A percentile compares a stretch with the other conserved stretches of the same genome.
Evolutionary conservation across 2,888 invertebrate genomes (phyloP).

Genomic region (Pammene fasciana): DNA sequence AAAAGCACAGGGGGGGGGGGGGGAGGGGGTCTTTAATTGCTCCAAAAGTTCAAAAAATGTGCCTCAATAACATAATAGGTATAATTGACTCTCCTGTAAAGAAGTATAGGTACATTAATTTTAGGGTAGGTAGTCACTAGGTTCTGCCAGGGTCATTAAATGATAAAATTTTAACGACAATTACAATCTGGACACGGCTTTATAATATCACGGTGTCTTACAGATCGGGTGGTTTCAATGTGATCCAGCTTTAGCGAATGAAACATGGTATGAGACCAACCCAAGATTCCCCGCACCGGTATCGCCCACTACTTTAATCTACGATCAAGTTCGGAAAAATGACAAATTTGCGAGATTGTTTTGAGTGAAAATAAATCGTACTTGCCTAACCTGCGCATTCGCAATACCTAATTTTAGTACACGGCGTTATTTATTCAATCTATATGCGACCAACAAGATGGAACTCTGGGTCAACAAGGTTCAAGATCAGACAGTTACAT

Average conservation of each 20-base stretch:
- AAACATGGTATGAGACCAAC: slow-evolving; percentile 70
- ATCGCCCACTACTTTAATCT: slow-evolving; percentile 69
- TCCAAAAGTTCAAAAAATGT: no score
- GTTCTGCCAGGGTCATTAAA: no score
- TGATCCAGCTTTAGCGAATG: slow-evolving; percentile 65
- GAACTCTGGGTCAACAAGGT: no score
- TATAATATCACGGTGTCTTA: slow-evolving; percentile 9
- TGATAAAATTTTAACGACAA: no score
- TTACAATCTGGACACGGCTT: no score
- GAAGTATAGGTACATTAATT: no score
- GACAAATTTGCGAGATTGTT: slow-evolving; percentile 76
- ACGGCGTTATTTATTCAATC: background rate
- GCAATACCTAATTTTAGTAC: background rate
- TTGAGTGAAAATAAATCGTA: slow-evolving; percentile 46
- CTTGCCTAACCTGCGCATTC: background rate
- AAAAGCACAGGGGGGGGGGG: no score
- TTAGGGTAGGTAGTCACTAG: no score
- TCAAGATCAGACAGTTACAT: no score
- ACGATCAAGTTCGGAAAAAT: slow-evolving; percentile 70
- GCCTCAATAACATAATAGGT: no score
- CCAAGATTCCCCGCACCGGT: slow-evolving; percentile 68
- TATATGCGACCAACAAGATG: background rate
- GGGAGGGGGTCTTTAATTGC: no score
- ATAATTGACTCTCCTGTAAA: no score
- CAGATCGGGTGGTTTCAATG: slow-evolving; percentile 80